Conservation (phyloP, 2,113 vertebrate genomes). For the Setophaga coronata region DNA sequence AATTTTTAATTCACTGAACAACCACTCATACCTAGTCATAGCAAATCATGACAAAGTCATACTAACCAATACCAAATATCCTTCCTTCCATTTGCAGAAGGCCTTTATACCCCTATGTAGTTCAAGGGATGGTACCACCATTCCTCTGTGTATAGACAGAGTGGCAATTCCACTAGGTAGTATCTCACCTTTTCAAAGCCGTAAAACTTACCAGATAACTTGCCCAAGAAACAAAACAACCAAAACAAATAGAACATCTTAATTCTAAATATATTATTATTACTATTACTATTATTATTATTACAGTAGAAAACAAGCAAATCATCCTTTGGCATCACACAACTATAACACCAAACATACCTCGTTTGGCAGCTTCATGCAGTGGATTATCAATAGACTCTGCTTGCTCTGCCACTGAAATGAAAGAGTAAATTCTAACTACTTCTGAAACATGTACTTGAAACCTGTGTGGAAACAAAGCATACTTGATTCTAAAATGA, state of each 20-base stretch:
- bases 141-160: background rate
- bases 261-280: background rate
- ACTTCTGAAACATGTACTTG: background rate
- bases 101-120: background rate
- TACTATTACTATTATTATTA: background rate
- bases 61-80: background rate
- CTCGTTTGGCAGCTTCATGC: slow-evolving; percentile 97
- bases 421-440: slow-evolving; percentile 23
- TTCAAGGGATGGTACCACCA: background rate
- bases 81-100: background rate
- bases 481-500: background rate
- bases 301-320: background rate
- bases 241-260: background rate
- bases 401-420: slow-evolving; percentile 91
- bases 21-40: background rate
- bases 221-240: background rate
- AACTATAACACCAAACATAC: slow-evolving; percentile 39
- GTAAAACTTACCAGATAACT: background rate
- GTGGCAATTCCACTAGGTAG: background rate
- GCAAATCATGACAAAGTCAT: background rate
- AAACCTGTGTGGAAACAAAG: background rate
- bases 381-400: slow-evolving; percentile 97
- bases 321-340: background rate
- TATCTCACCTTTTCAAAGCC: background rate
- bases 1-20: background rate